Base-by-base conservation (phyloP, 2,888 invertebrate species). In the Cinara cedri region DNA sequence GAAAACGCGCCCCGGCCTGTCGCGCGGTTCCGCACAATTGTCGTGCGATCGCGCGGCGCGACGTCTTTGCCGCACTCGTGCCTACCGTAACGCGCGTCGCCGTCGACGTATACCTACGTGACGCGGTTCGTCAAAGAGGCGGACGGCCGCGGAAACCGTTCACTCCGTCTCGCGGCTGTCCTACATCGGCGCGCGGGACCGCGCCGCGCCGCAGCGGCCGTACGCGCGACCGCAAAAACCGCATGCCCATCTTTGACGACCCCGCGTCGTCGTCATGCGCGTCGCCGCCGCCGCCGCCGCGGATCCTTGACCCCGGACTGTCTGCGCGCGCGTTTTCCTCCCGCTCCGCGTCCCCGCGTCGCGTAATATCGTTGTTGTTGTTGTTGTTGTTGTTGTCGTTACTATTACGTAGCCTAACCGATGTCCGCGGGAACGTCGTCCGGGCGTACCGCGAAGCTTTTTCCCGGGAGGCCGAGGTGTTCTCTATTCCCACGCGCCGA, bases 201-300 rank as follows among this genome's bases (percentile, higher is more conserved):
- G n/a, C n/a, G n/a, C n/a, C n/a, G n/a, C n/a, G n/a, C n/a, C n/a
- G n/a, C n/a, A n/a, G n/a, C n/a, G n/a, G n/a, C n/a, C n/a, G 6
- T 81, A 57, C 66, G 74, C 66, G 81, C 66, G 81, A 78, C 78
- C 78, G 78, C 78, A 78, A 78, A 68, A 78, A 76, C 76, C 78
- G 70, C 60, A 78, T 78, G 78, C 78, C 78, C 78, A 78, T 78
- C 78, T 78, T 68, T 68, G 78, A 78, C 78, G 78, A 60, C 42
- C 68, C 68, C 66, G 66, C 66, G 21, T 14, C 16, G 16, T 16
- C n/a, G 49, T 11, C n/a, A n/a, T n/a, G 51, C 26, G 51, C 19
- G 19, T 26, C 21, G 54, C 44, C 19, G 65, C 16, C n/a, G 26
- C 76, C 16, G 34, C 34, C 3, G 34, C 44, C 66, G 78, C 70